phyloP scores from a whole-genome alignment of 2,113 vertebrate genomes.

The Bubo blakistoni region DNA sequence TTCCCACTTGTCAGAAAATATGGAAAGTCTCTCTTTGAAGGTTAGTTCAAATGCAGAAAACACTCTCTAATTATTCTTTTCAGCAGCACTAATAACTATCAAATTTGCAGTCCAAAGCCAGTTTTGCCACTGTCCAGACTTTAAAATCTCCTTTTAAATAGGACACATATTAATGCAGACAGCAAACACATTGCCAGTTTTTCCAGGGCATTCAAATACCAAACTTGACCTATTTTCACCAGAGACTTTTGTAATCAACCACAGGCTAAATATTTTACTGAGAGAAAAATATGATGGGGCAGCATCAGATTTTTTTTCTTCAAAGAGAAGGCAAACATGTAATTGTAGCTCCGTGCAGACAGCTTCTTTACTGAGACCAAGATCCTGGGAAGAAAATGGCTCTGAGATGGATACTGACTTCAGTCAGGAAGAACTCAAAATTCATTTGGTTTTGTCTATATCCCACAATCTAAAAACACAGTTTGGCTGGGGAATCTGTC shows the following conservation, averaged over 20 bases:
- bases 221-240: neutral
- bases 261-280: neutral
- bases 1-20: neutral
- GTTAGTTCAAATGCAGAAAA: neutral
- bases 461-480: neutral
- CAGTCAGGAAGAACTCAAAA: neutral
- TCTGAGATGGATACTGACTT: neutral
- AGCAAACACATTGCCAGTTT: neutral
- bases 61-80: neutral
- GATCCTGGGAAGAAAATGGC: neutral
- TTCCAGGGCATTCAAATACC: neutral
- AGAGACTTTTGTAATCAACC: neutral
- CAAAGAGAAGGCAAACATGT: neutral
- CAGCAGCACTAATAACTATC: neutral
- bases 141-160: neutral
- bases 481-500: neutral
- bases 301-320: neutral
- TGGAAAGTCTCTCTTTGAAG: neutral
- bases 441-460: neutral
- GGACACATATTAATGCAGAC: neutral
- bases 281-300: neutral
- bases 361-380: neutral
- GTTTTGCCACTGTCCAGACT: neutral
- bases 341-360: fast-evolving
- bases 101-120: neutral